Conservation (phyloP, 1,140 invertebrate genomes). For the Drosophila tristis region DNA sequence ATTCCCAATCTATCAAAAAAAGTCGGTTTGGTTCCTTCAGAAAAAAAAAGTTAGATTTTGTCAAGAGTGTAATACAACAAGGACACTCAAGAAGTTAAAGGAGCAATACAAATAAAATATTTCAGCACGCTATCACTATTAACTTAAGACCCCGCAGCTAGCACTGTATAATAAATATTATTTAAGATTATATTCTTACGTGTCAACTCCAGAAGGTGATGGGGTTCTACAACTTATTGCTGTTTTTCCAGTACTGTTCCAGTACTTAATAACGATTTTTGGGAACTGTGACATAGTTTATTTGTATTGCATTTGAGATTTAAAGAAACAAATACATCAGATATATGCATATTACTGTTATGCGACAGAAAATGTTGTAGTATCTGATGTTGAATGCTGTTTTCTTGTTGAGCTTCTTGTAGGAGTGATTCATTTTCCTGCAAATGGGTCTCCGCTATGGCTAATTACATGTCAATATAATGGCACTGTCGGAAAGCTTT, state of each 20-base stretch:
- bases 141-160: background rate
- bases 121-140: no score
- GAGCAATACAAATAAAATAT: no score
- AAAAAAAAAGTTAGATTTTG: no score
- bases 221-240: conserved; percentile 33
- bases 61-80: no score
- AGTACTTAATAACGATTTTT: conserved; percentile 71
- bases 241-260: conserved; percentile 47
- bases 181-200: conserved; percentile 45
- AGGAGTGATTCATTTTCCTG: conserved; percentile 91
- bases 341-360: conserved; percentile 83
- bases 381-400: conserved; percentile 91
- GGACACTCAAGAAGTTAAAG: no score
- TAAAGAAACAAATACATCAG: conserved; percentile 73
- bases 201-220: conserved; percentile 53
- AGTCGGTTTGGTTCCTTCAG: no score
- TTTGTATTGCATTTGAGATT: conserved; percentile 39
- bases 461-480: conserved; percentile 90
- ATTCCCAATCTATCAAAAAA: no score
- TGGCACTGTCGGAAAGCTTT: conserved; percentile 90
- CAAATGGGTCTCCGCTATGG: conserved; percentile 90
- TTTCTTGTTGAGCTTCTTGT: conserved; percentile 90
- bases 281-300: conserved; percentile 42
- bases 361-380: conserved; percentile 90
- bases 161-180: background rate